Conservation (phyloP, 2,888 invertebrate genomes). For the Agrochola lota region DNA sequence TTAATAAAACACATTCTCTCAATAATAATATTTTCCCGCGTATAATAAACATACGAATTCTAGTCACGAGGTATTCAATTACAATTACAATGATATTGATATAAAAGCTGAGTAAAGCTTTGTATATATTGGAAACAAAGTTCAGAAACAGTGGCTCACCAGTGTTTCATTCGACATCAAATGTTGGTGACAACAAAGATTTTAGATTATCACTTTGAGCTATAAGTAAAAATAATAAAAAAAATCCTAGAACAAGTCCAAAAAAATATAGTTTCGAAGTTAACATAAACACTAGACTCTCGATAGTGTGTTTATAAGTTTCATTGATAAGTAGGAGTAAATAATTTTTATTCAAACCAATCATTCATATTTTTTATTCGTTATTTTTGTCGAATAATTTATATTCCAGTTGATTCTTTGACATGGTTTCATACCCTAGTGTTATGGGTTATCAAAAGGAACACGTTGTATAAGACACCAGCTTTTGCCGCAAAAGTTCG, state of each 20-base stretch:
- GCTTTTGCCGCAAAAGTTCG: not conserved
- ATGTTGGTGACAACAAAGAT: not conserved
- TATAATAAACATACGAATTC: constrained; percentile 4
- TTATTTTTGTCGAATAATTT: no score
- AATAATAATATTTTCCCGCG: not conserved
- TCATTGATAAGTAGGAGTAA: no score
- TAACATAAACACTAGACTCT: no score
- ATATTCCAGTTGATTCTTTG: no score
- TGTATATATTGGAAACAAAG: not conserved
- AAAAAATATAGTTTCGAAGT: no score
- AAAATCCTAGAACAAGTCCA: no score
- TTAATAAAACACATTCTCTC: not conserved
- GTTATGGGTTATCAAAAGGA: no score
- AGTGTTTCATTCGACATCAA: not conserved
- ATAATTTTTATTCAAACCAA: no score
- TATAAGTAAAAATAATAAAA: no score
- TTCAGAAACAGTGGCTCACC: not conserved
- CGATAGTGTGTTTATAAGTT: no score
- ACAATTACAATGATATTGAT: constrained; percentile 17
- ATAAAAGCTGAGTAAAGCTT: not conserved
- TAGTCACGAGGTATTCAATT: constrained; percentile 19
- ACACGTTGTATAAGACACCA: not conserved
- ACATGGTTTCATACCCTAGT: no score
- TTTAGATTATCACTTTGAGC: not conserved
- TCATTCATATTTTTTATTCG: no score